Conservation (phyloP, 92 coral and sea anemone species). For the Micromussa lordhowensis region DNA sequence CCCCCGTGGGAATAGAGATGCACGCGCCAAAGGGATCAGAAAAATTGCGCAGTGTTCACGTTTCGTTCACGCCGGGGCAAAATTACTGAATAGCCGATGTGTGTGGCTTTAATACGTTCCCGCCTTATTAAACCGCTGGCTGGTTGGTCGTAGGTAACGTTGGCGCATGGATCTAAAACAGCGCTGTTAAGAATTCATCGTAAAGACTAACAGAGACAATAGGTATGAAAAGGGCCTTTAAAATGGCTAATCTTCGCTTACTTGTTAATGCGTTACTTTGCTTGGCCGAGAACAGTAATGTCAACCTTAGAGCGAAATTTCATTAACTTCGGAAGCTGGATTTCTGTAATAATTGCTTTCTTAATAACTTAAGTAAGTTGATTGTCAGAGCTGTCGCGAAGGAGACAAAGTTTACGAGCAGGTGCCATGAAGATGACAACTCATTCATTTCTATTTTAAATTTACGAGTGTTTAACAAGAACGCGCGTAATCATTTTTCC, state of each 20-base stretch:
- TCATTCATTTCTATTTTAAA: slow-evolving; percentile 20
- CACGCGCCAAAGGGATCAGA: neutral
- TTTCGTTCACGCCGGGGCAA: neutral
- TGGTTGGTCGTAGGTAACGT: slow-evolving; percentile 3
- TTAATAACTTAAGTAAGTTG: slow-evolving; percentile 97
- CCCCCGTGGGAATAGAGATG: neutral
- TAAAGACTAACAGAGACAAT: slow-evolving; percentile 8
- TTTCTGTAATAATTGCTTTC: slow-evolving; percentile 96
- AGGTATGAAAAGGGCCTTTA: slow-evolving; percentile 32
- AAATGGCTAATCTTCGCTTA: slow-evolving; percentile 38
- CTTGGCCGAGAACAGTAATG: slow-evolving; percentile 70
- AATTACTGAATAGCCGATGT: slow-evolving; percentile 20
- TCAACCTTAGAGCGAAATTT: slow-evolving; percentile 77
- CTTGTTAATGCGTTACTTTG: slow-evolving; percentile 69
- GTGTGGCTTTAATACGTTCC: slow-evolving; percentile 1
- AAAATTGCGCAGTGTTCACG: neutral
- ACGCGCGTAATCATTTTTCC: slow-evolving; percentile 18
- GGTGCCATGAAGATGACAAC: slow-evolving; percentile 52
- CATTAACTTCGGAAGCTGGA: slow-evolving; percentile 89
- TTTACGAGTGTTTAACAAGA: slow-evolving; percentile 29
- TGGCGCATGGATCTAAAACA: slow-evolving; percentile 13
- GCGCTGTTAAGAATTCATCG: slow-evolving; percentile 49
- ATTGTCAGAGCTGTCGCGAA: slow-evolving; percentile 89
- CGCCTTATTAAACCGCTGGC: slow-evolving; percentile 22
- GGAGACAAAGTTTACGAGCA: slow-evolving; percentile 73